Conservation (phyloP, 2,113 vertebrate genomes). For the Manacus vitellinus region DNA sequence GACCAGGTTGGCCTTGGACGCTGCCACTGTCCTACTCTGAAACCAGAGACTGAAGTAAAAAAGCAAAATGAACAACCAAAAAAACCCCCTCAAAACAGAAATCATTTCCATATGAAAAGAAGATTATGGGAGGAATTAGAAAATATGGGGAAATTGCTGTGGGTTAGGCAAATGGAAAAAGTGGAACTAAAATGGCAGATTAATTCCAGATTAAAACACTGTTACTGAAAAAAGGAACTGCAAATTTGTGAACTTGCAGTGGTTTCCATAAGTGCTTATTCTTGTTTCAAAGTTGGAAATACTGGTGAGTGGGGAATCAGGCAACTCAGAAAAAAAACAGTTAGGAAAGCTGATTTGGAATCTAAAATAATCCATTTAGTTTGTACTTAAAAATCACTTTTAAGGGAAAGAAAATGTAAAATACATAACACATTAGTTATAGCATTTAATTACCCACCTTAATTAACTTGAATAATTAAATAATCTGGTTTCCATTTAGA, state of each 20-base stretch:
- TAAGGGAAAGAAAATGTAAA: constrained; percentile 20
- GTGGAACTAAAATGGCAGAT: background rate
- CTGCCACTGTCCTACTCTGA: background rate
- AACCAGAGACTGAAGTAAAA: background rate
- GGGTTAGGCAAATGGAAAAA: background rate
- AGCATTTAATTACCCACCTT: constrained; percentile 20
- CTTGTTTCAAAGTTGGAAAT: background rate
- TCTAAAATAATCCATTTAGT: background rate
- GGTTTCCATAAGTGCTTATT: background rate
- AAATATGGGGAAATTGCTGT: background rate
- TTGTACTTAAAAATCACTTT: background rate
- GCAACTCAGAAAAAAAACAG: background rate
- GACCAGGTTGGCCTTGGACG: background rate
- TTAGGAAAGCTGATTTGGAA: background rate
- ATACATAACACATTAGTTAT: background rate
- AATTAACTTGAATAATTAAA: constrained; percentile 53
- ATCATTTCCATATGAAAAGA: background rate
- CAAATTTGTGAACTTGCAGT: background rate
- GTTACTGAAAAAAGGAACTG: background rate
- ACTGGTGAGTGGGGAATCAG: background rate
- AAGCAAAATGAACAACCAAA: background rate
- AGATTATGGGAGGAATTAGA: background rate
- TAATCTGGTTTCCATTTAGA: background rate
- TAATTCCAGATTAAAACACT: background rate
- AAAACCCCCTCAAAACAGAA: fast-evolving